These are phyloP conservation scores for Saturnia pavonia DNA, from an alignment of 2,888 invertebrate genomes.

Conservation along the genomic window DNA sequence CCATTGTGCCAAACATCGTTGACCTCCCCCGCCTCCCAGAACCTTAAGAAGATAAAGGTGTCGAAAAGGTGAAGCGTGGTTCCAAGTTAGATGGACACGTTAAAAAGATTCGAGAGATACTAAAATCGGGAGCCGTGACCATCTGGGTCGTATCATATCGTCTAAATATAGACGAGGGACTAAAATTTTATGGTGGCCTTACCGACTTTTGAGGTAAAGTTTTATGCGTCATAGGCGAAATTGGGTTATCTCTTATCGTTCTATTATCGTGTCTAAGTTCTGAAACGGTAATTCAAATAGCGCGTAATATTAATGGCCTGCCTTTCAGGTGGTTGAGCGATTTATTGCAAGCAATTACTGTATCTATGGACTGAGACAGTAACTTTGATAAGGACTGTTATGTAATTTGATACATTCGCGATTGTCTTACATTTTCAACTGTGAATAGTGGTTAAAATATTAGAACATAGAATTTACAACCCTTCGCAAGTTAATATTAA, in stretches of 20 bases:
- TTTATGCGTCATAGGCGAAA: conserved; percentile 38
- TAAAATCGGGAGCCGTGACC: conserved; percentile 77
- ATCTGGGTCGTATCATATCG: conserved; percentile 76
- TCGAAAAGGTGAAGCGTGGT: conserved; percentile 53
- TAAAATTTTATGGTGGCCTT: conserved; percentile 69
- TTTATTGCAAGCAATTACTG: conserved; percentile 4
- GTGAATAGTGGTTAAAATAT: not conserved
- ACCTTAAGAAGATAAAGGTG: conserved; percentile 45
- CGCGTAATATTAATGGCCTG: conserved; percentile 2
- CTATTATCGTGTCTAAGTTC: conserved; percentile 26
- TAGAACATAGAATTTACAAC: too few relatives aligned
- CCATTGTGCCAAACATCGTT: conserved; percentile 53
- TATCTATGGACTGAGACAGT: not conserved
- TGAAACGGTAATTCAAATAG: conserved; percentile 25
- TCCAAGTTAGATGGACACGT: conserved; percentile 59
- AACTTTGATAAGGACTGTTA: not conserved
- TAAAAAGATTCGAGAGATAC: conserved; percentile 73
- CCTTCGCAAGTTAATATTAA: too few relatives aligned
- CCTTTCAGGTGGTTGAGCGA: conserved; percentile 22
- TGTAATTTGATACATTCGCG: not conserved
- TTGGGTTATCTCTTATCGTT: conserved; percentile 36
- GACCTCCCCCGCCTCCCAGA: conserved; percentile 51
- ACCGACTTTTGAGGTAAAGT: conserved; percentile 55
- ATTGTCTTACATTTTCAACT: not conserved
- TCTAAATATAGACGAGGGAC: conserved; percentile 73